phyloP scores from a whole-genome alignment of 2,888 invertebrate species.

The Mellilla xanthometata region DNA sequence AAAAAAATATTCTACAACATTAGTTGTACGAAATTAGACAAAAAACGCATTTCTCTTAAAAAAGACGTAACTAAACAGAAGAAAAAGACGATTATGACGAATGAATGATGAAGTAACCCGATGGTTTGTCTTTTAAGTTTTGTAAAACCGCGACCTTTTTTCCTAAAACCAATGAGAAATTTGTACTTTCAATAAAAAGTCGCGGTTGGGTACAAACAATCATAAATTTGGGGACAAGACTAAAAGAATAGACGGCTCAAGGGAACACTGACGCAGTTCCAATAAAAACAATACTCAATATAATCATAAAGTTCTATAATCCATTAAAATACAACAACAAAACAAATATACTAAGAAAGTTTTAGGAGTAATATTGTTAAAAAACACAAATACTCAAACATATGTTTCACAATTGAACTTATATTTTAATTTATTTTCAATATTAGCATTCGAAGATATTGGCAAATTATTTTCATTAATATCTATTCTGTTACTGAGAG shows the following conservation, averaged over 20 bases:
- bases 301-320: conserved; percentile 70
- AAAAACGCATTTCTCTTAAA: neutral
- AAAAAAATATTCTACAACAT: conserved; percentile 36
- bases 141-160: conserved; percentile 54
- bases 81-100: conserved; percentile 31
- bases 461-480: conserved; percentile 35
- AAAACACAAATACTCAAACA: conserved; percentile 77
- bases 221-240: conserved; percentile 27
- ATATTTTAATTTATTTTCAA: neutral
- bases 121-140: conserved; percentile 55
- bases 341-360: conserved; percentile 63
- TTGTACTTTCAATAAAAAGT: conserved; percentile 72
- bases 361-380: conserved; percentile 50
- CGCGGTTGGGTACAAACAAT: conserved; percentile 38
- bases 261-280: conserved; percentile 48
- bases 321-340: conserved; percentile 80
- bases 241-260: conserved; percentile 28
- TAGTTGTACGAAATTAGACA: conserved; percentile 43
- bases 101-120: conserved; percentile 48
- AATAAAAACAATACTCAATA: conserved; percentile 68
- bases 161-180: conserved; percentile 74
- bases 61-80: conserved; percentile 45
- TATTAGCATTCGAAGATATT: conserved; percentile 16
- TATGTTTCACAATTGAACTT: conserved; percentile 19
- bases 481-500: conserved; percentile 40